Evolutionary conservation across 2,888 invertebrate species (phyloP).

Genomic region (Yponomeuta cagnagella): DNA sequence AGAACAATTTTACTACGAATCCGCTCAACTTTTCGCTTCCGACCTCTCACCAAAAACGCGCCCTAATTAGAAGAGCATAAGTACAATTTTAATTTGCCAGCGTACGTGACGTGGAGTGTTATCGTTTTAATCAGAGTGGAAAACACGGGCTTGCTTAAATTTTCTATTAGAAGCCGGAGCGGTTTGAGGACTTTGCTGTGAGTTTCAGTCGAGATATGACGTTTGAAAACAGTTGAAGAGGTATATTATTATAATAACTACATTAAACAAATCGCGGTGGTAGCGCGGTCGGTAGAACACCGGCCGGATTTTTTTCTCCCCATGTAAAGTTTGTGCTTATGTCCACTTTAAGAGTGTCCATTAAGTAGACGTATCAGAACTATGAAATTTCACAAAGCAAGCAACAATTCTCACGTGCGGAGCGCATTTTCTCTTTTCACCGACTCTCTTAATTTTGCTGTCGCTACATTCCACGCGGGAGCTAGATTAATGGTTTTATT

Average conservation of each 20-base stretch:
- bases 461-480: slow-evolving; percentile 33
- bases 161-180: slow-evolving; percentile 65
- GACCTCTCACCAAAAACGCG: background rate
- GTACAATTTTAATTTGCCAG: slow-evolving; percentile 60
- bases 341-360: slow-evolving; percentile 4
- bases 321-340: too few species aligned
- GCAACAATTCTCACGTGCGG: background rate
- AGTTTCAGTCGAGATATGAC: background rate
- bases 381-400: background rate
- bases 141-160: slow-evolving; percentile 58
- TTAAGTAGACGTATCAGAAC: slow-evolving; percentile 27
- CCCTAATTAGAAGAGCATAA: slow-evolving; percentile 16
- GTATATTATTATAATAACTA: too few species aligned
- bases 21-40: background rate
- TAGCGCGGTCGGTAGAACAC: too few species aligned
- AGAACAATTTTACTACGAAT: background rate
- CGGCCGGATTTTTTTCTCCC: too few species aligned
- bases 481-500: slow-evolving; percentile 72
- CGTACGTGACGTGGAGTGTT: slow-evolving; percentile 37
- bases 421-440: background rate
- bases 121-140: slow-evolving; percentile 62
- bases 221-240: slow-evolving; percentile 8
- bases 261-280: too few species aligned
- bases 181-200: slow-evolving; percentile 39
- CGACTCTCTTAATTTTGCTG: slow-evolving; percentile 20